Evolutionary conservation across 23 tunicate genomes (phyloP), one percentile per base, ranked within the genome.

Genomic region (Diplosoma virens): DNA sequence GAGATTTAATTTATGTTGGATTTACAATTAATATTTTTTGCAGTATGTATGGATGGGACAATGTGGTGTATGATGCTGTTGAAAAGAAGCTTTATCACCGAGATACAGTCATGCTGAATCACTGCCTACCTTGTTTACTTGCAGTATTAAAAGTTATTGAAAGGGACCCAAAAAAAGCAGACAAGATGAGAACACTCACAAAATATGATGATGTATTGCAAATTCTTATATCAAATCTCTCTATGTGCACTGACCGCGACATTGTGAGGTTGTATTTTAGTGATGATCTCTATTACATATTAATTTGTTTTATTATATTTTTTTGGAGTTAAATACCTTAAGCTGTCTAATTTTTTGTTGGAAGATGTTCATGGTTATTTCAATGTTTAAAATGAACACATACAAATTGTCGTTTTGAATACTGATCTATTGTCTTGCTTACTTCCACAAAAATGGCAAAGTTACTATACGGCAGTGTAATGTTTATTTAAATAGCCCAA

Each of bases 21-120:
- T n/a, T n/a, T 58, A 6, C 6, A 58, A 29, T 64, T 27, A 18
- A 4, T 29, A 23, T 64, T 71, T 74, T 76, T 35, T 58, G 3
- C 29, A 82, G 81, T 37, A 45, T 76, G 35, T 47, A 59, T 29
- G 82, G 87, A 11, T 69, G 87, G 61, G 86, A 68, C n/a, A 79
- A 81, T 25, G 95, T 87, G 5, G 30, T 87, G 3, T 69, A 81
- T 47, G 95, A 87, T 76, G 95, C 87, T 1, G 25, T 87, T 29
- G 9, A 20, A 33, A 74, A 67, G 32, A 87, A 87, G 34, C 58
- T 87, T 46, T 76, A 87, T 69, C 1, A 36, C 0, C 32, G 73
- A 67, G 83, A 87, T n/a, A 23, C 87, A 1, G 66, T 20, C 11
- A 71, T 87, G 1, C 16, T 71, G 0, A 63, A 75, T 25, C 28